Evolutionary conservation across 2,113 vertebrate species (phyloP).

Genomic region (Cepphus grylle): DNA sequence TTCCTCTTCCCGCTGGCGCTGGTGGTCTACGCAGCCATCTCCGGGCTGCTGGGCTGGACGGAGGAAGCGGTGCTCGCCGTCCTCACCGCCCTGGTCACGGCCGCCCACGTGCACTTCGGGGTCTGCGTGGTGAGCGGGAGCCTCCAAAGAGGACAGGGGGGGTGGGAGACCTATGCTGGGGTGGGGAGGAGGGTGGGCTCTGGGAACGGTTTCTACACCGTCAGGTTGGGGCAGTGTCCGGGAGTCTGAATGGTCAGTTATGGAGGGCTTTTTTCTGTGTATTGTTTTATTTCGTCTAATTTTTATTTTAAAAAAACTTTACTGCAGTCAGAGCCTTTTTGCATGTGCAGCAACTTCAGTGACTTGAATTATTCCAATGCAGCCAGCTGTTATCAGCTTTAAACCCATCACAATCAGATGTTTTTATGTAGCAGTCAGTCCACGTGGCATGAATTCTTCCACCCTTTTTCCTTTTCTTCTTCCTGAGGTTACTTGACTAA

Average conservation of each 20-base stretch:
- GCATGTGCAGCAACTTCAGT: not conserved
- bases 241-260: not conserved
- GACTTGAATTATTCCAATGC: not conserved
- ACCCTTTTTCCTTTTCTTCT: not conserved
- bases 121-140: constrained; percentile 46
- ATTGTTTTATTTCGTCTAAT: not conserved
- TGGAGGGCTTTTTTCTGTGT: fast-evolving
- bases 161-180: not conserved
- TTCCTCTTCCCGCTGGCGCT: constrained; percentile 41
- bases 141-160: fast-evolving
- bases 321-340: not conserved
- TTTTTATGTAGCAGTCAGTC: not conserved
- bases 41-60: not conserved
- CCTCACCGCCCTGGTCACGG: not conserved
- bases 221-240: fast-evolving
- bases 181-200: not conserved
- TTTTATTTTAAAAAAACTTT: not conserved
- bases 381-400: not conserved
- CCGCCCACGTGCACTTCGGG: constrained; percentile 51
- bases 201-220: fast-evolving
- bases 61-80: not conserved
- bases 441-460: not conserved
- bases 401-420: not conserved
- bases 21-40: not conserved
- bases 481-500: not conserved